Evolutionary conservation across 92 coral and sea anemone species (phyloP).

Genomic region (Phymanthus crucifer): DNA sequence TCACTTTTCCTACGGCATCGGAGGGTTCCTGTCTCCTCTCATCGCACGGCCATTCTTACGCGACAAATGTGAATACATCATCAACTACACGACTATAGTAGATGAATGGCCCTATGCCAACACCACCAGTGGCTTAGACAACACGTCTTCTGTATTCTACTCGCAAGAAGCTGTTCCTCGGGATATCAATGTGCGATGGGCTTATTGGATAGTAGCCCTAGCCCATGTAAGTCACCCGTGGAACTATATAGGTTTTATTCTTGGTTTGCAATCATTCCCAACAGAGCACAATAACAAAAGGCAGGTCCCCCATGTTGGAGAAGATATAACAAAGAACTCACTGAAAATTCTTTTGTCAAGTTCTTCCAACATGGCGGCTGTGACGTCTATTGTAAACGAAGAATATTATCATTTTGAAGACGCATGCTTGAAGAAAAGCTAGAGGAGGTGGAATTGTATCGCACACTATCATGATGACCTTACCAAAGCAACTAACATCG

Average conservation of each 20-base stretch:
- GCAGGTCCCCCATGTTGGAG: no score
- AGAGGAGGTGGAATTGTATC: no score
- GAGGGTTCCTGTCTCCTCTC: conserved; percentile 80
- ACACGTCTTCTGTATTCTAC: conserved; percentile 69
- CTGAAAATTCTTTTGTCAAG: no score
- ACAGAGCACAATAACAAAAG: no score
- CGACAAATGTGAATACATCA: conserved; percentile 69
- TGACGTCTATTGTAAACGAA: no score
- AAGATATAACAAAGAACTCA: no score
- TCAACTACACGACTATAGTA: conserved; percentile 81
- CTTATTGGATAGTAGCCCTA: conserved; percentile 89
- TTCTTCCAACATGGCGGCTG: no score
- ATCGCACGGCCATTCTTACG: conserved; percentile 86
- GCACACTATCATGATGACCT: not conserved
- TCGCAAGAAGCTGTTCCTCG: conserved; percentile 80
- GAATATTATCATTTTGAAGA: no score
- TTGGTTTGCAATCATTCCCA: no score
- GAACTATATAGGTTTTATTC: no score
- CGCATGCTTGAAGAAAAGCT: no score
- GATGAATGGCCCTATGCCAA: conserved; percentile 95
- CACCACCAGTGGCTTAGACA: conserved; percentile 62
- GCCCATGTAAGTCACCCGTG: conserved; percentile 79
- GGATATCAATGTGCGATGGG: conserved; percentile 90
- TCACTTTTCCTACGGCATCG: conserved; percentile 82
- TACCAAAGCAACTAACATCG: no score